These are phyloP conservation scores for Apus apus DNA, from an alignment of 2,113 vertebrate genomes.

Conservation along the genomic window DNA sequence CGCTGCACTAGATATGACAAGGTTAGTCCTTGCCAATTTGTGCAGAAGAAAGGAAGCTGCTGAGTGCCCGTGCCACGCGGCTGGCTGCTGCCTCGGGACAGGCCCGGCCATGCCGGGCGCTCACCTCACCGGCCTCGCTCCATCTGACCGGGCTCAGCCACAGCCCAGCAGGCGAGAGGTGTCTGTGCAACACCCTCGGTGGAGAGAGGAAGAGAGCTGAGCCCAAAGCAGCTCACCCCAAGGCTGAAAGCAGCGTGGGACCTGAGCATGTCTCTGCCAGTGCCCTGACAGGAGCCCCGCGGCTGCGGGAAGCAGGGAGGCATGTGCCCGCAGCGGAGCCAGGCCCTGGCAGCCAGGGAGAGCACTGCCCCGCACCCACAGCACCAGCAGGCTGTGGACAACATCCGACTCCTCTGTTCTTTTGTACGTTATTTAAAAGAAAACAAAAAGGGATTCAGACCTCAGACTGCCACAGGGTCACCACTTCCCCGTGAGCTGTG, in stretches of 20 bases:
- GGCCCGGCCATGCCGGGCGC: accelerated
- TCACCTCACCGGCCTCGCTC: not conserved
- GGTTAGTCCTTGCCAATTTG: slow-evolving; percentile 84
- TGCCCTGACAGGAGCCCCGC: accelerated
- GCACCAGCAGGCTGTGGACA: not conserved
- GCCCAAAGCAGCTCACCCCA: not conserved
- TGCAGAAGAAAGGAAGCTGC: slow-evolving; percentile 64
- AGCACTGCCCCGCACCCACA: not conserved
- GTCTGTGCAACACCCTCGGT: no score
- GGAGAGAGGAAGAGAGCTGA: not conserved
- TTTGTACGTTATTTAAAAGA: not conserved
- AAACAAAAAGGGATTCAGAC: not conserved
- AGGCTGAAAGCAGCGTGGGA: not conserved
- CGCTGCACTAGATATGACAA: slow-evolving; percentile 81
- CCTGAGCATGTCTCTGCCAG: not conserved
- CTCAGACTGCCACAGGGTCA: not conserved
- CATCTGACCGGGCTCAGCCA: accelerated
- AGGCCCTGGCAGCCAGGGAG: not conserved
- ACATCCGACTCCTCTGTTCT: not conserved
- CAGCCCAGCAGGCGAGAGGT: not conserved
- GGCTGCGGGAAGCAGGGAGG: not conserved
- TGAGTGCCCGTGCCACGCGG: not conserved
- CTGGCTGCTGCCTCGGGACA: not conserved
- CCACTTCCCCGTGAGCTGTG: accelerated
- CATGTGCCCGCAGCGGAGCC: not conserved